Percentiles rank a stretch among this genome's conserved stretches.
Evolutionary conservation across 2,113 vertebrate species (phyloP).

Genomic region (Otocyon megalotis): DNA sequence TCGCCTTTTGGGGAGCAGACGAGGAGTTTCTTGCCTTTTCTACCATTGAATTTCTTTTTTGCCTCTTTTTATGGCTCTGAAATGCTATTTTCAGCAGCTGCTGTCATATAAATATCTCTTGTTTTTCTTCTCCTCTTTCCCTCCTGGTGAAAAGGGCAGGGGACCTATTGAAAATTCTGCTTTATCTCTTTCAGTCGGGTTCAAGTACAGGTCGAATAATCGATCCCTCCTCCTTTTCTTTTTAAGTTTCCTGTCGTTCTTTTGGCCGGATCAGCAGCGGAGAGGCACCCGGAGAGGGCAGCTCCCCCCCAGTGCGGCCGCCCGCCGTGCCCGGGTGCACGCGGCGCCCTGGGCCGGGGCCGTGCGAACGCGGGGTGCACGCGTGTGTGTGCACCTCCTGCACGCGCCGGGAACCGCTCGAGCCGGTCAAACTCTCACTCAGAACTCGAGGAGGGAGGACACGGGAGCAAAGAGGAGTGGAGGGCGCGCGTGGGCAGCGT

Average conservation of each 20-base stretch:
- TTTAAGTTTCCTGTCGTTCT: slow-evolving; percentile 96
- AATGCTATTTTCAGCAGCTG: slow-evolving; percentile 93
- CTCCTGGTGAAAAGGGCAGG: slow-evolving; percentile 93
- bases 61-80: slow-evolving; percentile 90
- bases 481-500: neutral
- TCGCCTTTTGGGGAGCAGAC: slow-evolving; percentile 86
- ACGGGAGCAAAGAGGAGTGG: slow-evolving; percentile 16
- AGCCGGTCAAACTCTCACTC: neutral
- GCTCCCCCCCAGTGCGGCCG: slow-evolving; percentile 63
- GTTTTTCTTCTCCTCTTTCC: slow-evolving; percentile 92
- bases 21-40: slow-evolving; percentile 87
- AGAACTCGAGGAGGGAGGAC: neutral
- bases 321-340: neutral
- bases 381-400: neutral
- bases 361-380: neutral
- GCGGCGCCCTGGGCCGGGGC: neutral
- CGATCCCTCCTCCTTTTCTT: slow-evolving; percentile 93
- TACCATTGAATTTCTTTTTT: slow-evolving; percentile 89
- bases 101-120: slow-evolving; percentile 94
- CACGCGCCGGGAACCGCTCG: neutral
- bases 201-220: slow-evolving; percentile 98
- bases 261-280: slow-evolving; percentile 96
- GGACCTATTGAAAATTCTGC: slow-evolving; percentile 94
- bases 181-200: slow-evolving; percentile 95
- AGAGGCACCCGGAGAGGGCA: slow-evolving; percentile 93